Conservation (phyloP, 2,113 vertebrate species). For the Campylomormyrus numenius region DNA sequence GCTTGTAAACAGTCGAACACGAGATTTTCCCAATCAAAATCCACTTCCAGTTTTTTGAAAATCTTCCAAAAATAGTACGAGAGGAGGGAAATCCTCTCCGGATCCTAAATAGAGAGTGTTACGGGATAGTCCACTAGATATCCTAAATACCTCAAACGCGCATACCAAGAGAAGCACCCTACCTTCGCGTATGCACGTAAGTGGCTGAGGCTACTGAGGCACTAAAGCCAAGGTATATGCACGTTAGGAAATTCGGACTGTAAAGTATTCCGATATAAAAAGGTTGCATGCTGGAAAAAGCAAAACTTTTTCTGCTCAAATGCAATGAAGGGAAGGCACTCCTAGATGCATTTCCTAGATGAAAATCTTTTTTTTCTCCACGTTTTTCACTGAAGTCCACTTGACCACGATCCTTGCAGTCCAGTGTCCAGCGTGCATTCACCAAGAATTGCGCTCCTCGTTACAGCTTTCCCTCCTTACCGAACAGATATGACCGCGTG, state of each 20-base stretch:
- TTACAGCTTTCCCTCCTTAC: conserved; percentile 36
- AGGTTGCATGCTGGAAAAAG: conserved; percentile 26
- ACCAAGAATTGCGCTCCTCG: conserved; percentile 42
- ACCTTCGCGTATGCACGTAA: conserved; percentile 48
- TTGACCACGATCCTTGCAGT: conserved; percentile 57
- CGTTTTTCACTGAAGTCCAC: conserved; percentile 56
- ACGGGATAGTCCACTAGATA: conserved; percentile 44
- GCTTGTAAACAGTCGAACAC: conserved; percentile 92
- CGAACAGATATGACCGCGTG: conserved; percentile 42
- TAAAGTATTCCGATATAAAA: conserved; percentile 36
- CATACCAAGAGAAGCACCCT: conserved; percentile 35
- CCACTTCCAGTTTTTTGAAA: conserved; percentile 82
- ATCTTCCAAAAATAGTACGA: conserved; percentile 82
- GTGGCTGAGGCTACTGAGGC: conserved; percentile 50
- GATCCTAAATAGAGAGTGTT: conserved; percentile 48
- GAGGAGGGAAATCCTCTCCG: conserved; percentile 66
- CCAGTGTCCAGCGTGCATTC: conserved; percentile 59
- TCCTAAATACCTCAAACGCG: conserved; percentile 42
- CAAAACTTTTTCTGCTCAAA: conserved; percentile 48
- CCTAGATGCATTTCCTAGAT: conserved; percentile 42
- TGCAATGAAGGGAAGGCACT: conserved; percentile 40
- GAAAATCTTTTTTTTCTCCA: conserved; percentile 44
- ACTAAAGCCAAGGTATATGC: conserved; percentile 45
- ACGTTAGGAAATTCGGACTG: conserved; percentile 31
- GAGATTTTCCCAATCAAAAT: conserved; percentile 89